Evolutionary conservation across 2,113 vertebrate genomes (phyloP), one percentile per base, ranked within the genome.

Genomic region (Gymnorhina tibicen): DNA sequence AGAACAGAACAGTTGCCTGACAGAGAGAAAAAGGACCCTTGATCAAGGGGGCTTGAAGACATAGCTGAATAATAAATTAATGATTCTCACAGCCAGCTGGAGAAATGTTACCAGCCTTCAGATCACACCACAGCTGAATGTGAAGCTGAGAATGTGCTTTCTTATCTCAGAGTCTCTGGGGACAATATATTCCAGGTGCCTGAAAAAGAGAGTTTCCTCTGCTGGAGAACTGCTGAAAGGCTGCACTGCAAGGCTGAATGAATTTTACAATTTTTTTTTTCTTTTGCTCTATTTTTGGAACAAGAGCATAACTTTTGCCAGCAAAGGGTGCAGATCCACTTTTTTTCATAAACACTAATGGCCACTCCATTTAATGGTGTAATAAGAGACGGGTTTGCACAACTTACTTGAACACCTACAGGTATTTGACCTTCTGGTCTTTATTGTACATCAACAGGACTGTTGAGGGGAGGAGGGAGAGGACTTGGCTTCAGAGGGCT

Each of bases 21-120:
- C 0, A 6, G 60, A 85, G 58, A 58, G 44, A 27, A 91, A 84
- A 86, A 53, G 44, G 41, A 90, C 24, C 55, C 42, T 76, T 92
- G 86, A 87, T 93, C 62, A 76, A 85, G 22, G 22, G 55, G 55
- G 9, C 41, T 50, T 90, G 74, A 33, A 96, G 79, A 78, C 49
- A 76, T 0, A 12, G 69, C 44, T 91, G 62, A 94, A 84, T 89
- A 85, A 81, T 58, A 77, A 86, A 85, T 63, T 73, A 89, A 85
- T 84, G 37, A 78, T 81, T 91, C 63, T 72, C 44, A 44, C 56
- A 92, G 90, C 20, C 58, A 63, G 33, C 46, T 74, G 42, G 30
- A 87, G 74, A 89, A 96, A 74, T 35, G 20, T 55, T 94, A 92
- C 89, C 92, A 81, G 60, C 59, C 73, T 68, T 93, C 55, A 59